Evolutionary conservation across 2,113 vertebrate genomes (phyloP), one percentile per base, ranked within the genome.

Genomic region (Silurus asotus): DNA sequence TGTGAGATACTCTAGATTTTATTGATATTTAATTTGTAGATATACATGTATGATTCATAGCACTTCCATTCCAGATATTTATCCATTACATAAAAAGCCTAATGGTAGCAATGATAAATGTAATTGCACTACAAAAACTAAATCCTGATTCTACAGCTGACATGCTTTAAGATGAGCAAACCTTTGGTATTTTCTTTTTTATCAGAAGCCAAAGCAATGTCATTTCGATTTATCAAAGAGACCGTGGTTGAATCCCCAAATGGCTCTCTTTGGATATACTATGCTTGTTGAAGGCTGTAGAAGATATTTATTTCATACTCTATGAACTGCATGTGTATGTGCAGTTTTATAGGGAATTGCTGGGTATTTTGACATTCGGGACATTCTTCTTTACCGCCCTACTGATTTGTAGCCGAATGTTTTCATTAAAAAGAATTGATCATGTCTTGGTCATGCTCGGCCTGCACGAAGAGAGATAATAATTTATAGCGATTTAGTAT

Each of bases 351-450:
- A 8, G 15, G 17, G 28, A 79, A 59, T 78, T 19, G 15, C 75
- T 59, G 8, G 17, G 45, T 79, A 61, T 59, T 79, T 45, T 61
- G 14, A 37, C 4, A 79, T 58, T 45, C 25, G 4, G 74, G 74
- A 25, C 51, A 23, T 89, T 85, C 88, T 79, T 84, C 77, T 89
- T 78, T 87, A 92, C 88, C 67, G 88, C 86, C 87, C 70, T 90
- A 84, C 37, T 92, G 88, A 84, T 90, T 92, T 90, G 89, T 81
- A 80, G 82, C 76, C 85, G 89, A 90, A 90, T 85, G 88, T 76
- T 91, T 91, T 91, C 88, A 92, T 94, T 92, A 92, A 90, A 37
- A 49, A 81, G 81, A 91, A 91, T 88, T 91, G 91, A 91, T 91
- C 89, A 74, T 80, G 81, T 81, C 83, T 87, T 49, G 49, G 49